Conservation (phyloP, 2,113 vertebrate genomes). For the Piprites chloris region DNA sequence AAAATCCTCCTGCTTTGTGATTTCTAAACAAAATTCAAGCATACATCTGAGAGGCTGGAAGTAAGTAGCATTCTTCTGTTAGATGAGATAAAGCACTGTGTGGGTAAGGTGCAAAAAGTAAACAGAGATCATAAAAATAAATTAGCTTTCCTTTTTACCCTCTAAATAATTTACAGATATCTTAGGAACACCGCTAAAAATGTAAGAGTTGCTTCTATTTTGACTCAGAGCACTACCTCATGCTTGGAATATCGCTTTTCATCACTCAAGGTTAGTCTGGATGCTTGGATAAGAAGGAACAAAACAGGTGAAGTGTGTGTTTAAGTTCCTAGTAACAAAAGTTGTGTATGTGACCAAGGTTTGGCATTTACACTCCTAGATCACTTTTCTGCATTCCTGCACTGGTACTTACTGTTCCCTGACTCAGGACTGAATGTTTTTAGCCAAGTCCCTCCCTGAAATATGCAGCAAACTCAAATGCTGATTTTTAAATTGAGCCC, state of each 20-base stretch:
- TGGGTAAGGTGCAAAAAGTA: background rate
- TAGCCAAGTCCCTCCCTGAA: background rate
- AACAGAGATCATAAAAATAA: background rate
- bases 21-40: background rate
- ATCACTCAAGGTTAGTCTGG: background rate
- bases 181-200: background rate
- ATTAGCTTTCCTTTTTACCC: background rate
- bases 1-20: background rate
- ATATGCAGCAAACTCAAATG: background rate
- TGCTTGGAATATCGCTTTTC: background rate
- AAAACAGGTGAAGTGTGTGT: background rate
- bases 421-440: background rate
- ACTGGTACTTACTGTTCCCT: background rate
- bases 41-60: background rate
- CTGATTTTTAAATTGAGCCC: background rate
- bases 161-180: background rate
- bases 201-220: background rate
- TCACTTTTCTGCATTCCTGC: background rate
- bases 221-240: background rate
- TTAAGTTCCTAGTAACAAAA: background rate
- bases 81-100: background rate
- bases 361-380: background rate
- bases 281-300: background rate
- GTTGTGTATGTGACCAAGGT: background rate
- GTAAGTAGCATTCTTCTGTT: background rate